Base-by-base conservation (phyloP, 2,888 invertebrate genomes). In the Trissolcus brochymenae region DNA sequence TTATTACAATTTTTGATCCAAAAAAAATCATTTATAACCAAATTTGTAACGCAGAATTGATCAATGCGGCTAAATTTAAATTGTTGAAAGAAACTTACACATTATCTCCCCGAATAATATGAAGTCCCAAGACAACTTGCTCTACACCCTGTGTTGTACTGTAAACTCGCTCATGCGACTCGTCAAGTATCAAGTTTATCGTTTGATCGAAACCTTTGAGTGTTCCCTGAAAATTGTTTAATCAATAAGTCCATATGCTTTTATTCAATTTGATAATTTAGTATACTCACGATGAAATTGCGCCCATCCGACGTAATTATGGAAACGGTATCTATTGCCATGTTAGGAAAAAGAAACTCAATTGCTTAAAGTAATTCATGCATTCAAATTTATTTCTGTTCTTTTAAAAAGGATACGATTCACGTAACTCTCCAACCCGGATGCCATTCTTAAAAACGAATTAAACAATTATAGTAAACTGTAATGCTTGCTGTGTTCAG, bases 191-290 rank as follows among this genome's bases (percentile, higher is more conserved):
- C 80, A 99, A 92, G 88, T 99, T 99, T 81, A 99, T 97, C n/a
- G 98, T 97, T 90, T 99, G 99, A 90, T 99, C 99, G 90, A 98
- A 99, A 35, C 99, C 99, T 90, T 98, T 98, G 78, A 99, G 90
- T 0, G 97, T 97, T 54, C 99, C 99, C 94, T 95, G 82, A 25
- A 66, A 74, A 66, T 61, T 70, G 56, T 68, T 75, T 53, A 75
- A 75, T 75, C 64, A 35, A 75, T 56, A 53, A 19, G 6, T n/a
- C 50, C 49, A 56, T 25, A 21, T 16, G 13, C 16, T 7, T 56
- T 14, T 49, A 21, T 40, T 62, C 53, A 49, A 49, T 13, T 55
- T 55, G n/a, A 65, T 21, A 17, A 51, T 51, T 51, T 51, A 35
- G 57, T 41, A 62, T 81, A 90, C 93, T 91, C 90, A 94, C 94